A percentile compares a stretch with the other conserved stretches of the same genome.
These are phyloP conservation scores for Athripsodes cinereus DNA, from an alignment of 2,888 invertebrate species.

Conservation along the genomic window DNA sequence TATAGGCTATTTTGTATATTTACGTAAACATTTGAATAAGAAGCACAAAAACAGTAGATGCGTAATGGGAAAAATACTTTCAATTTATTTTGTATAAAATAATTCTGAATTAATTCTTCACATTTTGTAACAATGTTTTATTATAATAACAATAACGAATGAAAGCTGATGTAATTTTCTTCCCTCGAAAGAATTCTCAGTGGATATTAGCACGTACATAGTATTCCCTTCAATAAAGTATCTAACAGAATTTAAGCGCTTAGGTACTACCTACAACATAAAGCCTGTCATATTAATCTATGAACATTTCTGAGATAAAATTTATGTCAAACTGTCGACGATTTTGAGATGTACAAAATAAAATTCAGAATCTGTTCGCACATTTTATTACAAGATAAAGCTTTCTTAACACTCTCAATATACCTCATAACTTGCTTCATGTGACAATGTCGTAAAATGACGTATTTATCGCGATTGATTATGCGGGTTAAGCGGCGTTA, in stretches of 20 bases:
- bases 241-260: neutral
- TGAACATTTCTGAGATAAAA: neutral
- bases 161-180: neutral
- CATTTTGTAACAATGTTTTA: no score
- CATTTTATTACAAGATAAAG: neutral
- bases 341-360: neutral
- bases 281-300: neutral
- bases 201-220: neutral
- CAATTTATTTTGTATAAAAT: no score
- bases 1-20: no score
- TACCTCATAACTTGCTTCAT: no score
- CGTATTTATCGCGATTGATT: no score
- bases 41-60: no score
- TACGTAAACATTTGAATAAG: no score
- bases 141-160: neutral
- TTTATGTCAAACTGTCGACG: neutral
- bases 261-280: neutral
- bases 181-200: neutral
- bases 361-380: neutral
- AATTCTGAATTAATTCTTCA: no score
- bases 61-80: no score
- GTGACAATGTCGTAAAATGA: no score
- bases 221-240: neutral
- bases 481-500: no score
- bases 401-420: no score